phyloP scores from a whole-genome alignment of 2,888 invertebrate genomes.

The Cheilosia scutellata region DNA sequence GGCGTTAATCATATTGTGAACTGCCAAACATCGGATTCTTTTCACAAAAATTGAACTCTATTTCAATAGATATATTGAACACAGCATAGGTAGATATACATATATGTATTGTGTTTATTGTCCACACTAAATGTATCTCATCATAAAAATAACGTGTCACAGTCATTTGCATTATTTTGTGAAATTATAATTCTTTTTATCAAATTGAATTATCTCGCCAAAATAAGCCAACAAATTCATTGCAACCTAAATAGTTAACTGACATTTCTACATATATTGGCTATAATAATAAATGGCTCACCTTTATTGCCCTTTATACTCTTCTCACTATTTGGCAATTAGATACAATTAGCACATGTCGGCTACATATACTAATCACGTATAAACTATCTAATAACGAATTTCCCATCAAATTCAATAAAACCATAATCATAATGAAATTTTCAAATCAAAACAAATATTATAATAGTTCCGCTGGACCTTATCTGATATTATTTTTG shows the following conservation, averaged over 20 bases:
- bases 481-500: neutral
- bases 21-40: too few relatives aligned
- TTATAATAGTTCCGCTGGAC: conserved; percentile 17
- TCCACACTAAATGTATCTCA: too few relatives aligned
- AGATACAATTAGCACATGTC: conserved; percentile 41
- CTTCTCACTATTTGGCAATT: conserved; percentile 17
- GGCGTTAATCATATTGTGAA: too few relatives aligned
- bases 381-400: conserved; percentile 59
- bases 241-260: neutral
- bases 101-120: too few relatives aligned
- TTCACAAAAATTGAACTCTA: too few relatives aligned
- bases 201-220: conserved; percentile 1
- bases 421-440: conserved; percentile 57
- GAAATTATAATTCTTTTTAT: neutral
- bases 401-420: conserved; percentile 65
- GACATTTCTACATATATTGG: neutral
- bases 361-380: conserved; percentile 2
- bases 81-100: too few relatives aligned
- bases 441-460: conserved; percentile 42
- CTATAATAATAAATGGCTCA: neutral
- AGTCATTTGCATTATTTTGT: neutral
- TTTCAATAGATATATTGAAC: too few relatives aligned
- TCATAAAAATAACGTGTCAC: too few relatives aligned
- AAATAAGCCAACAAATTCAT: neutral
- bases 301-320: too few relatives aligned